Conservation (phyloP, 2,797 vertebrate species). For the Aselliscus stoliczkanus region DNA sequence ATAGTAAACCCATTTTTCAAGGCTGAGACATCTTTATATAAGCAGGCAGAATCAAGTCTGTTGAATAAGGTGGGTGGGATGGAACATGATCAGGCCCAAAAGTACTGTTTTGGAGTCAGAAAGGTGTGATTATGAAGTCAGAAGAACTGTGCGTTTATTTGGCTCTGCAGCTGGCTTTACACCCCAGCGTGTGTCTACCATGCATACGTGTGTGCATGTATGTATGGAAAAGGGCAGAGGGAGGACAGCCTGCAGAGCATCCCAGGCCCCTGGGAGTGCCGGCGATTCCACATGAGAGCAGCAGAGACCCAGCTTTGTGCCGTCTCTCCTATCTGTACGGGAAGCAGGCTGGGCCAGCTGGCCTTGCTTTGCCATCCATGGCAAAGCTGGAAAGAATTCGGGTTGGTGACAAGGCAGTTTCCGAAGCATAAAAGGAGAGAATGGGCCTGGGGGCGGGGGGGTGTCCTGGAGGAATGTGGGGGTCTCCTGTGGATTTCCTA, state of each 20-base stretch:
- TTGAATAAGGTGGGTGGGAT: too few species aligned
- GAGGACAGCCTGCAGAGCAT: neutral
- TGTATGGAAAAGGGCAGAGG: neutral
- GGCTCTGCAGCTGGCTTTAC: neutral
- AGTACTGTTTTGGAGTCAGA: neutral
- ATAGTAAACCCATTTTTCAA: neutral
- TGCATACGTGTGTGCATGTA: rapidly evolving
- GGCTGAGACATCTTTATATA: neutral
- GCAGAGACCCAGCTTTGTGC: neutral
- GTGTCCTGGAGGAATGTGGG: rapidly evolving
- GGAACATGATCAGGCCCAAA: neutral
- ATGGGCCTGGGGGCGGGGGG: neutral
- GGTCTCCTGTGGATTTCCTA: neutral
- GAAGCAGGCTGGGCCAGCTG: neutral
- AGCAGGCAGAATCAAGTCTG: neutral
- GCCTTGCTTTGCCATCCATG: neutral
- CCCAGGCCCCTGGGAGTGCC: rapidly evolving
- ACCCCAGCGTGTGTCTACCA: rapidly evolving
- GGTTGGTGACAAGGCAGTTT: neutral
- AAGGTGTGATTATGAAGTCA: neutral
- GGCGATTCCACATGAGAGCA: neutral
- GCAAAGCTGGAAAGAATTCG: neutral
- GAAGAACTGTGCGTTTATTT: neutral
- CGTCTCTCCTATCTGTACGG: neutral
- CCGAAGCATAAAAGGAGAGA: neutral